phyloP scores from a whole-genome alignment of 2,888 invertebrate genomes.

The Ametastegia equiseti region DNA sequence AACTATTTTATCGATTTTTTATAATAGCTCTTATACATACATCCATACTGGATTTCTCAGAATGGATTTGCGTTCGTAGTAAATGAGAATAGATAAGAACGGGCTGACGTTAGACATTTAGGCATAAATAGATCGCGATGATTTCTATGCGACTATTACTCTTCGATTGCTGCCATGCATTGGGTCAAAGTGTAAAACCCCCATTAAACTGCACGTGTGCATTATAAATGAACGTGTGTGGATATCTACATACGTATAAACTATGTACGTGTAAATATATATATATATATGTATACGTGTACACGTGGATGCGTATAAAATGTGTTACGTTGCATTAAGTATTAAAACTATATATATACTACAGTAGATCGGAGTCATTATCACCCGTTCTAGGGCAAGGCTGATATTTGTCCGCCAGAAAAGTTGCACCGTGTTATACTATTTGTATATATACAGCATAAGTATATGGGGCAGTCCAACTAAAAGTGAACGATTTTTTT shows the following conservation, averaged over 20 bases:
- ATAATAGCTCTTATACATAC: too few relatives aligned
- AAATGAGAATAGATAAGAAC: background rate
- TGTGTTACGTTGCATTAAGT: background rate
- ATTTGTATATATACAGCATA: too few relatives aligned
- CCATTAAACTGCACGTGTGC: too few relatives aligned
- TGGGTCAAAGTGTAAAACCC: conserved; percentile 13
- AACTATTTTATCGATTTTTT: too few relatives aligned
- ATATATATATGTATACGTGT: background rate
- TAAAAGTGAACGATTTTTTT: too few relatives aligned
- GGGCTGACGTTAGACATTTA: background rate
- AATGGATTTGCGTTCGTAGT: background rate
- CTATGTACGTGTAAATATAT: background rate
- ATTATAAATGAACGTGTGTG: too few relatives aligned
- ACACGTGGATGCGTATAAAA: too few relatives aligned
- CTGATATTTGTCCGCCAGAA: background rate
- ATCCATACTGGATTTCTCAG: too few relatives aligned
- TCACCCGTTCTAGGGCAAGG: background rate
- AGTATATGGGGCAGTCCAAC: too few relatives aligned
- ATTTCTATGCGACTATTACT: background rate
- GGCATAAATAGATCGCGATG: background rate
- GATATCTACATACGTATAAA: background rate
- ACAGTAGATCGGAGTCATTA: background rate
- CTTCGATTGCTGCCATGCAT: background rate
- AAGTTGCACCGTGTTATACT: too few relatives aligned
- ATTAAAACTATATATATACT: background rate